Evolutionary conservation across 1,140 invertebrate genomes (phyloP).

Genomic region (Centruroides sculpturatus): DNA sequence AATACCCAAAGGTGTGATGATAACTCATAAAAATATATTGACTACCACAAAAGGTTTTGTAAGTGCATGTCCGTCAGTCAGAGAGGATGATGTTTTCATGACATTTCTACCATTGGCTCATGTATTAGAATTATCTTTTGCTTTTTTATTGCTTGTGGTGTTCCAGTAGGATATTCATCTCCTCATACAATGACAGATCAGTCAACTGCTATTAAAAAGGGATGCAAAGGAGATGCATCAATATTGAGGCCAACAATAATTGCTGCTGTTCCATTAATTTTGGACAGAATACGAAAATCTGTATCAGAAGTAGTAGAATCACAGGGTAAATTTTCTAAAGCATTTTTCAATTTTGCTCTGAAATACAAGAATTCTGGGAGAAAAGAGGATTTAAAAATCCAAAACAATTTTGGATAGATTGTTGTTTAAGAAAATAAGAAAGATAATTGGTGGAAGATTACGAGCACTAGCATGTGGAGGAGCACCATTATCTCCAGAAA

Average conservation of each 20-base stretch:
- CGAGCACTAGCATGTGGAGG: constrained; percentile 83
- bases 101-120: constrained; percentile 95
- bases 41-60: constrained; percentile 53
- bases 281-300: constrained; percentile 30
- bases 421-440: constrained; percentile 59
- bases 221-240: too few relatives aligned
- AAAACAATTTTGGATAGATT: constrained; percentile 11
- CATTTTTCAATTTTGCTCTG: constrained; percentile 28
- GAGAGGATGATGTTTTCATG: constrained; percentile 66
- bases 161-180: constrained; percentile 92
- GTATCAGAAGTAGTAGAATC: constrained; percentile 26
- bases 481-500: constrained; percentile 88
- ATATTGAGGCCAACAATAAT: too few relatives aligned
- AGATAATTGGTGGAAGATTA: constrained; percentile 71
- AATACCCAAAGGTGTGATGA: constrained; percentile 50
- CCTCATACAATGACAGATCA: constrained; percentile 89
- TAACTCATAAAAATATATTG: constrained; percentile 18
- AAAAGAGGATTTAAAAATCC: constrained; percentile 16
- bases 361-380: constrained; percentile 24
- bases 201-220: too few relatives aligned
- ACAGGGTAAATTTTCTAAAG: constrained; percentile 21
- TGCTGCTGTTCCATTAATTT: constrained; percentile 23
- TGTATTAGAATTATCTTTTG: constrained; percentile 82
- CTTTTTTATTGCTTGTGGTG: constrained; percentile 47
- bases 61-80: constrained; percentile 2